phyloP scores from a whole-genome alignment of 1,140 invertebrate genomes.

The Sipha flava region DNA sequence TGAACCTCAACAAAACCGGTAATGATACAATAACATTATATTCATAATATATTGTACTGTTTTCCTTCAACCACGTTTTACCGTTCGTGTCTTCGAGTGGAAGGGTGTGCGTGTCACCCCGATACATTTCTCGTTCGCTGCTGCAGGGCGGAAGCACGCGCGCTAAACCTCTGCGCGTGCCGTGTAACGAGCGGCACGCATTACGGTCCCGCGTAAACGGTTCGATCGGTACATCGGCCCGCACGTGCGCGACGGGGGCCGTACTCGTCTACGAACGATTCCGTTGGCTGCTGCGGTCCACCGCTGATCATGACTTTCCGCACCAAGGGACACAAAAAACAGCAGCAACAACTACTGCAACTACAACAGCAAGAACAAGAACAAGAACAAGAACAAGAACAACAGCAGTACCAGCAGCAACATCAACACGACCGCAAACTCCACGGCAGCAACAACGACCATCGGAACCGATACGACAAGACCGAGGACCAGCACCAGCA shows the following conservation, averaged over 20 bases:
- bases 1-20: too few relatives aligned
- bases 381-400: too few relatives aligned
- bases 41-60: too few relatives aligned
- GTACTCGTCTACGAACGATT: neutral
- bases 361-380: neutral
- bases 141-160: neutral
- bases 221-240: neutral
- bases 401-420: neutral
- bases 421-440: neutral
- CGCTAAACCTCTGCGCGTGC: neutral
- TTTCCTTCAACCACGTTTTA: too few relatives aligned
- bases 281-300: neutral
- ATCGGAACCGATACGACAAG: neutral
- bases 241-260: neutral
- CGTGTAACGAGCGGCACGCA: too few relatives aligned
- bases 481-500: too few relatives aligned
- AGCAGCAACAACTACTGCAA: neutral
- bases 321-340: neutral
- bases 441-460: neutral
- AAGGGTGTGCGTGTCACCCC: too few relatives aligned
- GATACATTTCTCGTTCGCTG: too few relatives aligned
- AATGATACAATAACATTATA: too few relatives aligned
- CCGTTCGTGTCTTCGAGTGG: too few relatives aligned
- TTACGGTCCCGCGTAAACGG: neutral
- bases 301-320: slow-evolving; percentile 18